Base-by-base conservation (phyloP, 2,797 vertebrate species). In the Chelon auratus region DNA sequence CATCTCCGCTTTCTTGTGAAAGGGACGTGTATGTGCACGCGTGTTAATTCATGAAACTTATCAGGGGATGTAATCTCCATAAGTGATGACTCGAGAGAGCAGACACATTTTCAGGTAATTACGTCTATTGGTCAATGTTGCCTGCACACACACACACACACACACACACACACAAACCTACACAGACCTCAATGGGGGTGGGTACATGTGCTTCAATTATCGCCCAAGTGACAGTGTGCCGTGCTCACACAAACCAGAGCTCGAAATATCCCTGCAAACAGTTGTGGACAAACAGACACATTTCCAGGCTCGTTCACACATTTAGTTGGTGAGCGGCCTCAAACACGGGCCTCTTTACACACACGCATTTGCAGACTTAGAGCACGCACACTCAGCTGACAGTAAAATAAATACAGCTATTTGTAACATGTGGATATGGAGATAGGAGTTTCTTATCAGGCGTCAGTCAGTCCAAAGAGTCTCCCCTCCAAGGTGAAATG, bases 41-140 rank as follows among this genome's bases (percentile, higher is more conserved):
- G 56, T 66, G 13, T 82, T 62, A 83, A 71, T 69, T 63, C 63
- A 64, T 79, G 72, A 60, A 78, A 84, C 45, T 58, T 71, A 17
- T 74, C 40, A 0, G 0, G 40, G 43, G 66, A 78, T 69, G 60
- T 60, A 82, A 87, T 88, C 70, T 89, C 64, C 80, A 87, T 89
- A 84, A 80, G 40, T 86, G 82, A 85, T 68, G 62, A 81, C 48
- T 84, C 72, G 42, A 83, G 72, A 80, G 69, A 68, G 53, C 60
- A 78, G 57, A 87, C 51, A 63, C 68, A 87, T 88, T 89, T 86
- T 87, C 13, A 37, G 65, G 66, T 78, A 83, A 87, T 89, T 87
- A 78, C 86, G 52, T 75, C 50, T 69, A 59, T 72, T 82, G 76
- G 70, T 78, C 73, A 77, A 47, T 68, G 70, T 69, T 68, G 51